phyloP scores from a whole-genome alignment of 2,888 invertebrate species.

The Caenorhabditis sp. region DNA sequence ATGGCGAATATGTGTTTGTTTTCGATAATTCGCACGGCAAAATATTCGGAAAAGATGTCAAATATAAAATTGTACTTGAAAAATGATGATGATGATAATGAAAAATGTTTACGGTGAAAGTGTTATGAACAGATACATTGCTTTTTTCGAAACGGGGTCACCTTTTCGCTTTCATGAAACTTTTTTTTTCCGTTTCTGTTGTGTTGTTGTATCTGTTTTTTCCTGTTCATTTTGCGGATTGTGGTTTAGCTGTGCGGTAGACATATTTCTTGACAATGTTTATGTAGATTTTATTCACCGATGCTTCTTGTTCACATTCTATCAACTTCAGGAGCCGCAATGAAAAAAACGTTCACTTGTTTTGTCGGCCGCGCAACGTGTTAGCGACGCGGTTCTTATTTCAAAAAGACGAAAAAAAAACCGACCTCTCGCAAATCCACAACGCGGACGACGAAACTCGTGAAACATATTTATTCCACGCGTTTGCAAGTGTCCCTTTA shows the following conservation, averaged over 20 bases:
- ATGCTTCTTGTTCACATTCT: no score
- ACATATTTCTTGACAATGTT: not conserved
- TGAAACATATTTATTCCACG: no score
- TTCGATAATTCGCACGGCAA: conserved; percentile 66
- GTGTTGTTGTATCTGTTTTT: not conserved
- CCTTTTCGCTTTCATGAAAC: conserved; percentile 47
- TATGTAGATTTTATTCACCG: not conserved
- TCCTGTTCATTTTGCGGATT: not conserved
- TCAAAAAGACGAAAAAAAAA: no score
- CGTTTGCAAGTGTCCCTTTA: no score
- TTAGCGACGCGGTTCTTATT: no score
- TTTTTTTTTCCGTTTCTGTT: not conserved
- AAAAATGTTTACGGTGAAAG: conserved; percentile 9
- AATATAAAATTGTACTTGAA: conserved; percentile 49
- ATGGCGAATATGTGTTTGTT: conserved; percentile 56
- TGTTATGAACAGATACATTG: conserved; percentile 2
- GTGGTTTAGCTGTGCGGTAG: not conserved
- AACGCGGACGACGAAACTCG: no score
- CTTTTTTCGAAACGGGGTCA: conserved; percentile 37
- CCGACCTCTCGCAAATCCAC: no score
- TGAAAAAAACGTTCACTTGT: no score
- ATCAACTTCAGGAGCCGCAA: not conserved
- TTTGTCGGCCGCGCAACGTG: no score
- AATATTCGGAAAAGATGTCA: conserved; percentile 63
- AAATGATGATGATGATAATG: conserved; percentile 3